Evolutionary conservation across 2,797 vertebrate species (phyloP).

Genomic region (Loris lydekkerianus): DNA sequence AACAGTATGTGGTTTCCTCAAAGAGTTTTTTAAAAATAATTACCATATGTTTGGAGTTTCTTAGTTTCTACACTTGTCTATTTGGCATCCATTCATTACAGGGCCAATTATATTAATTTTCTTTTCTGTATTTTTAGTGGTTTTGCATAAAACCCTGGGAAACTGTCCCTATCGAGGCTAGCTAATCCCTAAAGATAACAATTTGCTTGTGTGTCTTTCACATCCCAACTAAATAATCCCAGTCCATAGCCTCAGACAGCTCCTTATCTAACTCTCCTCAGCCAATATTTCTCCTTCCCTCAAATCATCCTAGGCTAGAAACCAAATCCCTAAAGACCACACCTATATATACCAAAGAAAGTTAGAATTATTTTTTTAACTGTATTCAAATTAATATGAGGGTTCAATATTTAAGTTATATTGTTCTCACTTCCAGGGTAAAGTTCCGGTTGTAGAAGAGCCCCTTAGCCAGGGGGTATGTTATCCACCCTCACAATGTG

Average conservation of each 20-base stretch:
- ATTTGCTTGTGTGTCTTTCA: not conserved
- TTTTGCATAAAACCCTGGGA: not conserved
- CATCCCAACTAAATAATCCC: not conserved
- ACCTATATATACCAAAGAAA: not conserved
- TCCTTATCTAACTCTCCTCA: not conserved
- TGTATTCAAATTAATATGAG: too few relatives aligned
- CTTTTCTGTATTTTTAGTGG: not conserved
- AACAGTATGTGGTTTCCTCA: not conserved
- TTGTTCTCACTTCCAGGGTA: too few relatives aligned
- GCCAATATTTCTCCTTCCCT: not conserved
- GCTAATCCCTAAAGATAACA: too few relatives aligned
- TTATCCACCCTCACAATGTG: too few relatives aligned
- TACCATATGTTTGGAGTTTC: not conserved
- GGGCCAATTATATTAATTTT: not conserved
- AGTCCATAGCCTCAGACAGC: too few relatives aligned
- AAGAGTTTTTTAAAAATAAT: too few relatives aligned
- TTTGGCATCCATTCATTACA: not conserved
- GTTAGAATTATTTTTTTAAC: not conserved
- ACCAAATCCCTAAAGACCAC: not conserved
- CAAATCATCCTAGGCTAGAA: too few relatives aligned
- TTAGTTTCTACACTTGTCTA: not conserved
- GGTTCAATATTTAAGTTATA: too few relatives aligned
- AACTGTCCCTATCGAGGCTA: not conserved
- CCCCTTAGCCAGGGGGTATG: too few relatives aligned
- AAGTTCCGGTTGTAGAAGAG: too few relatives aligned